Percentiles rank a stretch among this genome's conserved stretches.
These are phyloP conservation scores for Brachypodius melanocephalos DNA, from an alignment of 2,113 vertebrate genomes.

Conservation along the genomic window DNA sequence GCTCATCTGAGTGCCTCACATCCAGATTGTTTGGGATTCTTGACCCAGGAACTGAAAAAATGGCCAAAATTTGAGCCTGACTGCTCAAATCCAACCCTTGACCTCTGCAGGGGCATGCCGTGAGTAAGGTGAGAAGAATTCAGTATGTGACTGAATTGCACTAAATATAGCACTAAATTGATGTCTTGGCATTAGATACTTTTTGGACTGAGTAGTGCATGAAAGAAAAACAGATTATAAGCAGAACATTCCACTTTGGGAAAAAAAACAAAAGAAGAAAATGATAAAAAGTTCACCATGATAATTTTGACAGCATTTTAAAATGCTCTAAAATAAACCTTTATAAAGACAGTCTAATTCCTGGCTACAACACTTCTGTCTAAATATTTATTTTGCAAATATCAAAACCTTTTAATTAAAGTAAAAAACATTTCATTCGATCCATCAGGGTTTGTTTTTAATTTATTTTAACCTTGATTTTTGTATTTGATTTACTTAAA, in stretches of 20 bases:
- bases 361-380: not conserved
- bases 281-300: not conserved
- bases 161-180: not conserved
- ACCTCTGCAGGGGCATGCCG: not conserved
- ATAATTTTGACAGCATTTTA: not conserved
- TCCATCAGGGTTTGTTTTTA: not conserved
- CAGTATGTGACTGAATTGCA: not conserved
- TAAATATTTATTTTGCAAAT: not conserved
- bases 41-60: not conserved
- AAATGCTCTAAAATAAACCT: not conserved
- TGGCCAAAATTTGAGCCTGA: not conserved
- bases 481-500: not conserved
- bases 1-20: not conserved
- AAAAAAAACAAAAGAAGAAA: not conserved
- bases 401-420: not conserved
- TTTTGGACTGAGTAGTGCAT: not conserved
- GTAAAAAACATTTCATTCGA: not conserved
- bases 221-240: not conserved
- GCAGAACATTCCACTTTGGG: not conserved
- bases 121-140: not conserved
- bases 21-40: not conserved
- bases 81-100: not conserved
- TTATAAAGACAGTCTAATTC: not conserved
- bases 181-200: not conserved
- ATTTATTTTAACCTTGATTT: not conserved